These are phyloP conservation scores for Microtus montanus DNA, from an alignment of 2,113 vertebrate genomes.

Conservation along the genomic window DNA sequence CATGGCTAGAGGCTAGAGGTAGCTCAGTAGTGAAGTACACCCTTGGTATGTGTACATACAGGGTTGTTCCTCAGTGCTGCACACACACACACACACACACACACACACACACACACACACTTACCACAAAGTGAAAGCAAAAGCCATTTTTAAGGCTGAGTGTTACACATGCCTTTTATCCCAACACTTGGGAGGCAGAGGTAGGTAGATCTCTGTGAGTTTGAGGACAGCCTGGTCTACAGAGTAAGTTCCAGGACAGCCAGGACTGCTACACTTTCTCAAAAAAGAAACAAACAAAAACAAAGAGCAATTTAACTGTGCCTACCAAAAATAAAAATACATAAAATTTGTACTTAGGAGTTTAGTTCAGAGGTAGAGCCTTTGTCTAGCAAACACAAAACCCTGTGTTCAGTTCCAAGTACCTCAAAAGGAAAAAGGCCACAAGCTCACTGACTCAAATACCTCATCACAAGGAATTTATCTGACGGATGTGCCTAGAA, in stretches of 20 bases:
- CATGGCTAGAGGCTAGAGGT: neutral
- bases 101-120: neutral
- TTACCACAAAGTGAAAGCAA: neutral
- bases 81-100: neutral
- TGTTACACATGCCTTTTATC: neutral
- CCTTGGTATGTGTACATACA: neutral
- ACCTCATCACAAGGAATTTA: neutral
- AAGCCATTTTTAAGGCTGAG: neutral
- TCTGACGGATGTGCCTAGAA: neutral
- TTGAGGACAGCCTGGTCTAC: neutral
- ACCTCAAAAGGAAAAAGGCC: neutral
- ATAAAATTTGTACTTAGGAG: neutral
- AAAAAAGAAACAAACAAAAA: neutral
- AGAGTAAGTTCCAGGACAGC: neutral
- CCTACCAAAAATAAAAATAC: conserved; percentile 22
- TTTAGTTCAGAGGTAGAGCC: neutral
- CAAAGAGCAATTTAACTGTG: neutral
- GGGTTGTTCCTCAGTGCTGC: neutral
- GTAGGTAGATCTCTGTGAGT: too few relatives aligned
- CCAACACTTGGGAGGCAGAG: neutral
- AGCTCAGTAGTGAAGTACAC: neutral
- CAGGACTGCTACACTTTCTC: neutral
- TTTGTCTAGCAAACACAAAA: neutral
- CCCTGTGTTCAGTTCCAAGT: neutral
- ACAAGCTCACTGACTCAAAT: neutral